Base-by-base conservation (phyloP, 1,140 invertebrate species). In the Formica exsecta region DNA sequence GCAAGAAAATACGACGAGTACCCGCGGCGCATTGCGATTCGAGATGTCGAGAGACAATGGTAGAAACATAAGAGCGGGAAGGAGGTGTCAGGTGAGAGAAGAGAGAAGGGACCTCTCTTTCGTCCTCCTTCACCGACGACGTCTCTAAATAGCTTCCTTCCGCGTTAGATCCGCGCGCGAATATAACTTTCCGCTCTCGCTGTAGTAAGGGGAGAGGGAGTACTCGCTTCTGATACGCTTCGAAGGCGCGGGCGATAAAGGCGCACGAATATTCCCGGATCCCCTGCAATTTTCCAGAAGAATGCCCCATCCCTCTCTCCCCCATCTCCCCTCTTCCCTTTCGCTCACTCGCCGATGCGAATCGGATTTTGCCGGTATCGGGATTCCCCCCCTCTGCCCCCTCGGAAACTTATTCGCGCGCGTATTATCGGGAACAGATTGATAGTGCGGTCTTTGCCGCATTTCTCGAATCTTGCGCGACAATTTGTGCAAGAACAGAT, bases 251-350 rank as follows among this genome's bases (percentile, higher is more conserved):
- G 29, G 71, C 74, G 83, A 88, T 88, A 85, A 77, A 54, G 65
- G 75, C 79, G 16, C 54, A 44, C 74, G 75, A 88, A 89, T 79
- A 88, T 73, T 32, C 59, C n/a, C 61, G 75, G 54, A 89, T 75
- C 85, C 74, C 62, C 62, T 29, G 62, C 75, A 86, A 89, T 89
- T 88, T 89, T 88, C 88, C 70, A 70, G 41, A 54, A 71, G 74
- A 80, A 11, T 48, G 81, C 75, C 44, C 38, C 59, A 38, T 11
- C 11, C 36, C 2, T 29, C 44, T 4, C 3, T 22, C 22, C 2
- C 16, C 5, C 41, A 29, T 7, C 22, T 2, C 5, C 70, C 70
- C 25, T 54, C 8, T 1, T 6, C 38, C 11, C 13, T 11, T 48
- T n/a, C 11, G 59, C 25, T 9, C 54, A 19, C 11, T 32, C 68